Evolutionary conservation across 2,888 invertebrate species (phyloP), one percentile per base, ranked within the genome.

Genomic region (Ophraella communa): DNA sequence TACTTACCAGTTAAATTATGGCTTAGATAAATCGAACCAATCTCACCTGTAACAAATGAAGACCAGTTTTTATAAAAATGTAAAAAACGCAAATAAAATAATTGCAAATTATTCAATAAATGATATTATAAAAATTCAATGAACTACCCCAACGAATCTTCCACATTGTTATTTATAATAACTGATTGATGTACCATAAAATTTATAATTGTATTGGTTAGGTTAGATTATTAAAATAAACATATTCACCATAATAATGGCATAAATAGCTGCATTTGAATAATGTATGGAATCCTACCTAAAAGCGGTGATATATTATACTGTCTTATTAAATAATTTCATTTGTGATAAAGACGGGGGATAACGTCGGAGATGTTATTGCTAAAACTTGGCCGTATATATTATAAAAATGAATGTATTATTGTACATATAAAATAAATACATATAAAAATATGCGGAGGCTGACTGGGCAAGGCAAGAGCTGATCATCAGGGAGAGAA

Each of bases 371-470:
- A 39, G 24, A 17, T 39, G 24, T 11, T 35, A 64, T 59, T 33
- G 59, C 59, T 61, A 65, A 65, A 65, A 51, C 51, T 61, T 18
- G 49, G 55, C 49, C 39, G 30, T 52, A 23, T 24, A 51, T 17
- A 51, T 45, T 21, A 21, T 45, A 14, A 21, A 1, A 10, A 30
- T 30, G 11, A 2, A 1, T 27, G 4, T 27, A 27, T 27, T 27
- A 45, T 21, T 59, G 44, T 49, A 52, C 62, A 64, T 66, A 69
- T 65, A 71, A 72, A 62, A 39, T 56, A 61, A 61, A 57, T 55
- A 64, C 51, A 70, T 67, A 73, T 70, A 74, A 72, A 75, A 74
- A 74, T 74, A 71, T 73, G 71, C 72, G 76, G 73, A 74, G 74
- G 72, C 75, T 75, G 76, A 74, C 74, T 73, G 73, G 69, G 56